phyloP scores from a whole-genome alignment of 2,797 vertebrate genomes.

The Acipenser transmontanus region DNA sequence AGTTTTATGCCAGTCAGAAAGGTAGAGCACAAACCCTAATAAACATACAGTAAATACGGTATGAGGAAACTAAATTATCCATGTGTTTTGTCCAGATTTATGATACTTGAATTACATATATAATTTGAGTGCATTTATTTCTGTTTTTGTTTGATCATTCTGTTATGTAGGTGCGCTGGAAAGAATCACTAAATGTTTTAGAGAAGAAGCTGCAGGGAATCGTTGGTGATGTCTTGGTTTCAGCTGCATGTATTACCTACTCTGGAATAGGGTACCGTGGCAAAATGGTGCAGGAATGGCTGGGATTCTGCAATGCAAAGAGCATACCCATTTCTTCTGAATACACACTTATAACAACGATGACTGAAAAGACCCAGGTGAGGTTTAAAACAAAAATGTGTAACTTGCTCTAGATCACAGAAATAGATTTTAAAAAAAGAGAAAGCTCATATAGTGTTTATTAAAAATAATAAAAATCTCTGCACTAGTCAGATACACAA shows the following conservation, averaged over 20 bases:
- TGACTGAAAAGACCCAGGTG: conserved; percentile 33
- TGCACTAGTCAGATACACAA: too few relatives aligned
- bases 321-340: conserved; percentile 29
- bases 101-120: not conserved
- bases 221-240: conserved; percentile 28
- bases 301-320: conserved; percentile 25
- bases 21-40: too few relatives aligned
- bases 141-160: conserved; percentile 6
- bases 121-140: not conserved
- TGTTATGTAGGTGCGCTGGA: conserved; percentile 44
- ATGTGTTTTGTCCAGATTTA: not conserved
- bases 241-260: conserved; percentile 31
- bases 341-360: conserved; percentile 28
- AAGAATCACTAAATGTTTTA: conserved; percentile 30
- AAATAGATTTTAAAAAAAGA: too few relatives aligned
- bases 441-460: too few relatives aligned
- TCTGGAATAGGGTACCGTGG: conserved; percentile 35
- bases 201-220: conserved; percentile 28
- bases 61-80: not conserved
- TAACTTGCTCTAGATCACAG: too few relatives aligned
- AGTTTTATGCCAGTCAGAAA: not conserved
- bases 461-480: too few relatives aligned
- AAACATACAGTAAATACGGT: not conserved
- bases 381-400: too few relatives aligned
- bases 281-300: conserved; percentile 19